These are phyloP conservation scores for Dastarcus helophoroides DNA, from an alignment of 2,888 invertebrate genomes.

Conservation along the genomic window DNA sequence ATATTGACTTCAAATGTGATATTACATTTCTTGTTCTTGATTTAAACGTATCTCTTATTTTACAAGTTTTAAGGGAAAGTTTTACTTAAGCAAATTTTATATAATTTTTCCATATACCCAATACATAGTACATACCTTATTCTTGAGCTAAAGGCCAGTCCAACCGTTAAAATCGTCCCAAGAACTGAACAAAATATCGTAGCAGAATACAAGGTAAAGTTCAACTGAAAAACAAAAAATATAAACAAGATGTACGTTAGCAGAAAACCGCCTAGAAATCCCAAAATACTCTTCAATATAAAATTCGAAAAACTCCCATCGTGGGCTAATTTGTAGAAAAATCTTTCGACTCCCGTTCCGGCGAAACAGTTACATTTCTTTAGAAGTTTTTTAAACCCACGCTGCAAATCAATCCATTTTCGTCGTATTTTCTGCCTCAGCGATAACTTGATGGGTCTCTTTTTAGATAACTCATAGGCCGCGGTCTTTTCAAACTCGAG, in stretches of 20 bases:
- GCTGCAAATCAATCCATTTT: no score
- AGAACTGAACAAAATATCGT: slow-evolving; percentile 50
- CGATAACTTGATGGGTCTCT: slow-evolving; percentile 36
- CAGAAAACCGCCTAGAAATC: slow-evolving; percentile 52
- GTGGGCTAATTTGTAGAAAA: slow-evolving; percentile 36
- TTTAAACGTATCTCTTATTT: no score
- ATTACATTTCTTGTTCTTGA: background rate
- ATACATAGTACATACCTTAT: slow-evolving; percentile 42
- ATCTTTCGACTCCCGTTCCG: slow-evolving; percentile 20
- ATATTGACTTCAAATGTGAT: background rate
- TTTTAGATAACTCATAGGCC: slow-evolving; percentile 39
- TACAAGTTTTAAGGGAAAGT: no score
- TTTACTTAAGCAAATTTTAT: no score
- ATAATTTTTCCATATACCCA: no score
- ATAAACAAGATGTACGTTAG: slow-evolving; percentile 55
- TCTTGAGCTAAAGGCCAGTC: slow-evolving; percentile 51
- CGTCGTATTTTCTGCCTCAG: slow-evolving; percentile 41
- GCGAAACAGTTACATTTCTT: no score
- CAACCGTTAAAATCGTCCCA: slow-evolving; percentile 52
- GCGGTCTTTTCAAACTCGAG: slow-evolving; percentile 48
- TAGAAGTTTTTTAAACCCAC: no score
- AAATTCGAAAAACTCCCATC: slow-evolving; percentile 49
- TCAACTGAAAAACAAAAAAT: slow-evolving; percentile 55
- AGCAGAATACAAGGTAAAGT: slow-evolving; percentile 47
- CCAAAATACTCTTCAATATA: slow-evolving; percentile 49